A percentile compares a stretch with the other conserved stretches of the same genome.
These are phyloP conservation scores for Hippocampus kuda DNA, from an alignment of 2,797 vertebrate species.

Conservation along the genomic window DNA sequence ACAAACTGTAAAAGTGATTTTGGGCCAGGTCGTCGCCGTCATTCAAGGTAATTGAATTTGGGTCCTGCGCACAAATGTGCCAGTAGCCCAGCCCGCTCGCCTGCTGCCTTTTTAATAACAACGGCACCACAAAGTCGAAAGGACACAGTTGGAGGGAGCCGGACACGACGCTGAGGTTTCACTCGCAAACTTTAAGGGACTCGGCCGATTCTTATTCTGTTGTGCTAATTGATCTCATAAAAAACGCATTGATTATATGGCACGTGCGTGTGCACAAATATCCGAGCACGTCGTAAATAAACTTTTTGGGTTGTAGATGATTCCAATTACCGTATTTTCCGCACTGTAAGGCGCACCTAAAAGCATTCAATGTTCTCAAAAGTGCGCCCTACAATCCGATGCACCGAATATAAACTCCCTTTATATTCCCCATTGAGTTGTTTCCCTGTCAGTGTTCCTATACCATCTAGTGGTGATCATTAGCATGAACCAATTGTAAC, in stretches of 20 bases:
- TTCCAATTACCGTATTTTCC: too few species aligned
- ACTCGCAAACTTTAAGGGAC: neutral
- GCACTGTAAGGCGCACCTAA: too few species aligned
- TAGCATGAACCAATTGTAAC: too few species aligned
- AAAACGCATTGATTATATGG: neutral
- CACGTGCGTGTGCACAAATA: neutral
- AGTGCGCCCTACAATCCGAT: too few species aligned
- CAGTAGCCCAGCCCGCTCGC: neutral
- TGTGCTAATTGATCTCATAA: neutral
- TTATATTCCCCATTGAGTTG: too few species aligned
- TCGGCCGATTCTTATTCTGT: too few species aligned
- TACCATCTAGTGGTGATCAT: too few species aligned
- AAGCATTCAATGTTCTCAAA: too few species aligned
- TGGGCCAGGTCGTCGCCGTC: constrained; percentile 8
- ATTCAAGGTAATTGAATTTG: constrained; percentile 11
- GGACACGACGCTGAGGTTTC: neutral
- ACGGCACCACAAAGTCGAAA: constrained; percentile 3
- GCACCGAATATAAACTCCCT: too few species aligned
- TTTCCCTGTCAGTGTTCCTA: too few species aligned
- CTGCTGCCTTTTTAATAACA: constrained; percentile 6
- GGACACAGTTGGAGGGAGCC: neutral
- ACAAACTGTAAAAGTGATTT: constrained; percentile 5
- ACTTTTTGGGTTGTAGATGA: neutral
- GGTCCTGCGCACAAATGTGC: neutral
- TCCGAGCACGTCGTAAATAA: too few species aligned